A percentile compares a stretch with the other conserved stretches of the same genome.
These are phyloP conservation scores for Morinoia aosen DNA, from an alignment of 2,888 invertebrate species.

Conservation along the genomic window DNA sequence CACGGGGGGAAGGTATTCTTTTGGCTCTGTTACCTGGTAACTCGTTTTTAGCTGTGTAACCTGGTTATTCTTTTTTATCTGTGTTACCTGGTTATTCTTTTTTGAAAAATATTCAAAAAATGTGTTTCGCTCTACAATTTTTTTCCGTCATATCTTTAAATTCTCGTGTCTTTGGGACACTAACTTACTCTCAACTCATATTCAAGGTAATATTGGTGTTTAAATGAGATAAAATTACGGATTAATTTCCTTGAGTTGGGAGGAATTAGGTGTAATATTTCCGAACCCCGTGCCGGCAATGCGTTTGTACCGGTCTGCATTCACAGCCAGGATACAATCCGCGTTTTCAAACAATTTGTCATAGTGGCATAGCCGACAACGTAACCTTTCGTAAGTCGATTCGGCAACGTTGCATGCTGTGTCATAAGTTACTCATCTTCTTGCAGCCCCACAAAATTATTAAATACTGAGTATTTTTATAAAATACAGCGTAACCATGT, in stretches of 20 bases:
- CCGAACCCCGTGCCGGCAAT: not conserved
- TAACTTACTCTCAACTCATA: not conserved
- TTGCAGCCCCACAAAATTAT: too few species aligned
- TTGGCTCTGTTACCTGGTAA: not conserved
- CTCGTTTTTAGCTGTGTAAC: not conserved
- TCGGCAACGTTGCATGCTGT: too few species aligned
- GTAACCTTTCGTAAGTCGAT: too few species aligned
- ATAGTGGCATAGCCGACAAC: too few species aligned
- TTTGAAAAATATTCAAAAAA: too few species aligned
- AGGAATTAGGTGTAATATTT: not conserved
- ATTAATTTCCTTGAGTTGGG: not conserved
- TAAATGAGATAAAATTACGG: not conserved
- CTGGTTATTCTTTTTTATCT: not conserved
- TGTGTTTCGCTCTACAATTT: not conserved
- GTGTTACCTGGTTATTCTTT: not conserved
- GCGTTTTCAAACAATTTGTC: too few species aligned
- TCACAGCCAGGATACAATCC: not conserved
- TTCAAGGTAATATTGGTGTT: not conserved
- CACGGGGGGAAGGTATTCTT: not conserved
- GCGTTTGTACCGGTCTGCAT: too few species aligned
- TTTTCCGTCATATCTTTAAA: not conserved
- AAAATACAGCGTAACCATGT: too few species aligned
- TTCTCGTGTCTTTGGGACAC: not conserved
- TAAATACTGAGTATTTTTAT: too few species aligned
- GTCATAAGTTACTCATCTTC: too few species aligned